phyloP scores from a whole-genome alignment of 2,113 vertebrate species.

The Felis chaus region DNA sequence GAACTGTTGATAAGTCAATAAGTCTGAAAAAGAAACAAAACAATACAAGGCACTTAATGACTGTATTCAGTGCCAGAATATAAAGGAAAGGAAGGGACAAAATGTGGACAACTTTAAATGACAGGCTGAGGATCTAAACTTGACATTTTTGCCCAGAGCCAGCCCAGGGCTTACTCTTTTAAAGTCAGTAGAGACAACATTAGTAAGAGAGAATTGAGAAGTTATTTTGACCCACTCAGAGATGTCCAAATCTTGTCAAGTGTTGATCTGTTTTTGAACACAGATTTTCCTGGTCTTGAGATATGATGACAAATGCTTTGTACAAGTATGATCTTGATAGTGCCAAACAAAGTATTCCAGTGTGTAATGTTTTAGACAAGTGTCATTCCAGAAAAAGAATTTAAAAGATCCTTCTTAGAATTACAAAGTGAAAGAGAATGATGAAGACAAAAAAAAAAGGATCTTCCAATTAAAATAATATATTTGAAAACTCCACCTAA shows the following conservation, averaged over 20 bases:
- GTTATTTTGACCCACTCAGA: neutral
- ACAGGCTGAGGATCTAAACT: neutral
- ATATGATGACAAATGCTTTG: neutral
- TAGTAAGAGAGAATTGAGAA: neutral
- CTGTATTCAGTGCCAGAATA: neutral
- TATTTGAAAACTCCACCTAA: neutral
- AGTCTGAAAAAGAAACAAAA: neutral
- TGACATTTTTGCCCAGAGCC: neutral
- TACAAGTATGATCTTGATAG: neutral
- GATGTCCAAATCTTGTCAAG: conserved; percentile 10
- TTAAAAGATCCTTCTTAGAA: neutral
- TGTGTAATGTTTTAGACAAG: neutral
- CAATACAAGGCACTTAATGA: neutral
- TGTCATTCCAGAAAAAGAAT: neutral
- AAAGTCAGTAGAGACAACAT: neutral
- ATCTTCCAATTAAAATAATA: neutral
- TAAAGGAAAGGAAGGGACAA: neutral
- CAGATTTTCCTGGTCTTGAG: neutral
- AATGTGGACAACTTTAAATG: neutral
- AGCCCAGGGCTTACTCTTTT: neutral
- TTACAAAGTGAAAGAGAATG: neutral
- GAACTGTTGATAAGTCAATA: neutral
- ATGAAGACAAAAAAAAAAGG: neutral
- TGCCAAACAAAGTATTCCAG: neutral
- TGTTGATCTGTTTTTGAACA: neutral